Evolutionary conservation across 2,113 vertebrate genomes (phyloP).

Genomic region (Silurus glanis): DNA sequence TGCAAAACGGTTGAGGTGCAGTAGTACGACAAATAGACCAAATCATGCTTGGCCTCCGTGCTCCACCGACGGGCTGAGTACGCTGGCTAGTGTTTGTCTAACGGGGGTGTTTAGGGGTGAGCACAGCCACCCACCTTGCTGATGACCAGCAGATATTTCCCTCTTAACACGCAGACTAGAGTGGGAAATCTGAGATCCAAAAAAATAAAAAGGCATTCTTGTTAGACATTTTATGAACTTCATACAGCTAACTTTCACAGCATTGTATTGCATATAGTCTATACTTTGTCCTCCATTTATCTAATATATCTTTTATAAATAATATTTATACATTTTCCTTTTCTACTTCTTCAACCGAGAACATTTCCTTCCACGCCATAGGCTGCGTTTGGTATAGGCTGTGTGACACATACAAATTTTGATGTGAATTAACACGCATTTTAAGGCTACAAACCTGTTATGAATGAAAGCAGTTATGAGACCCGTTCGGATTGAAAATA

Average conservation of each 20-base stretch:
- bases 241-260: conserved; percentile 33
- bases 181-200: not conserved
- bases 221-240: conserved; percentile 42
- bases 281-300: too few species aligned
- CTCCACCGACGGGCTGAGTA: conserved; percentile 63
- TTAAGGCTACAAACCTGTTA: conserved; percentile 48
- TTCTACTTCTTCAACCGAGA: too few species aligned
- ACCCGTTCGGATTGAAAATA: not conserved
- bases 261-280: too few species aligned
- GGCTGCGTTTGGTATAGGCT: too few species aligned
- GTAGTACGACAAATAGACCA: conserved; percentile 65
- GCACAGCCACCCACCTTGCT: conserved; percentile 77
- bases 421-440: conserved; percentile 33
- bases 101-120: conserved; percentile 65
- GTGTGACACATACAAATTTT: too few species aligned
- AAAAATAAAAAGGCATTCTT: conserved; percentile 30
- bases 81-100: conserved; percentile 70
- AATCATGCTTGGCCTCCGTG: conserved; percentile 63
- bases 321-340: too few species aligned
- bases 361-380: too few species aligned
- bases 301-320: too few species aligned
- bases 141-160: conserved; percentile 60
- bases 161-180: conserved; percentile 50
- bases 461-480: conserved; percentile 46
- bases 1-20: conserved; percentile 49